Conservation (phyloP, 2,888 invertebrate genomes). For the Amphimallon solstitiale region DNA sequence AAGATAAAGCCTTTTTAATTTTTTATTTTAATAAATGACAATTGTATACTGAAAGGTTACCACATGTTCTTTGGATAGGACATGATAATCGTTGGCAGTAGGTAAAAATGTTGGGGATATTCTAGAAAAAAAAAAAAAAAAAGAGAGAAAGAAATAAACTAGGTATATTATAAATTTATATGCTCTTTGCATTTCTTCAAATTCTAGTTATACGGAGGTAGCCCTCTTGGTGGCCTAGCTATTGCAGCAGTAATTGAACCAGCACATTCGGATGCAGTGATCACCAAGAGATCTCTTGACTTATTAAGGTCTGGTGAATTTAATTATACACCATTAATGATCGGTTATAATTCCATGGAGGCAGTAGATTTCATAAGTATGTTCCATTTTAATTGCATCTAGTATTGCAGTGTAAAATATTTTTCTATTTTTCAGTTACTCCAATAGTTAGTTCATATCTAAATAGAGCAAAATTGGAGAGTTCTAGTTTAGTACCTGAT, state of each 20-base stretch:
- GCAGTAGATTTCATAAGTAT: not conserved
- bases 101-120: too few species aligned
- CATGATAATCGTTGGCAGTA: too few species aligned
- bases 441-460: not conserved
- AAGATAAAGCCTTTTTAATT: too few species aligned
- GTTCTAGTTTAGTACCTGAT: not conserved
- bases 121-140: too few species aligned
- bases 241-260: slow-evolving; percentile 24
- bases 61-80: too few species aligned
- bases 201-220: not conserved
- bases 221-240: not conserved
- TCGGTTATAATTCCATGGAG: slow-evolving; percentile 30
- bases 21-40: too few species aligned
- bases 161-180: too few species aligned
- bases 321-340: slow-evolving; percentile 16
- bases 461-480: not conserved
- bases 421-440: not conserved
- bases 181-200: too few species aligned
- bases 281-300: not conserved
- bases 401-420: not conserved
- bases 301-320: slow-evolving; percentile 1
- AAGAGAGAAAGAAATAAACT: too few species aligned
- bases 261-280: slow-evolving; percentile 16
- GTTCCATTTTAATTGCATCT: not conserved
- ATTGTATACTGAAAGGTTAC: too few species aligned